Conservation (phyloP, 2,797 vertebrate species). For the Dendrocincla fuliginosa region DNA sequence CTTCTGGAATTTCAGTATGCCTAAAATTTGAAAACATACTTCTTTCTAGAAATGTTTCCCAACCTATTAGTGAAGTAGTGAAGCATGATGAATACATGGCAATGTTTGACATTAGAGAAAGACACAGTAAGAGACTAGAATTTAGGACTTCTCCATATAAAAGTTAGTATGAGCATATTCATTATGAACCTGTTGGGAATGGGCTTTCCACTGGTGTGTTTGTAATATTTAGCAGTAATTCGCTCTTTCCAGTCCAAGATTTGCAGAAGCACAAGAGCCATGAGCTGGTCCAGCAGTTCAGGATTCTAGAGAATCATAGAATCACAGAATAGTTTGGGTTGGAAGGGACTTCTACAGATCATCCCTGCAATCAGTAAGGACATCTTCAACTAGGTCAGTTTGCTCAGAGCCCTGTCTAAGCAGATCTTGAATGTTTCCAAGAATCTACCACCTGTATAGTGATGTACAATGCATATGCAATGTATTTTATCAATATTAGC, state of each 20-base stretch:
- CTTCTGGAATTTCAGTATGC: background rate
- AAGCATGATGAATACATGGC: background rate
- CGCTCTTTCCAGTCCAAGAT: background rate
- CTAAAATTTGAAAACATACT: background rate
- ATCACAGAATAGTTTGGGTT: background rate
- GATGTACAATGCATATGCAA: background rate
- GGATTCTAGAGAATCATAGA: background rate
- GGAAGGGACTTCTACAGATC: background rate
- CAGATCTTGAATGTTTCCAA: background rate
- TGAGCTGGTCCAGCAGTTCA: background rate
- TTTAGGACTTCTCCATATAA: background rate
- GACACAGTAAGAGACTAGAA: background rate
- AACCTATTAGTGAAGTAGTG: background rate
- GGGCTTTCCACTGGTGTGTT: background rate
- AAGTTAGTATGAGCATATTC: background rate
- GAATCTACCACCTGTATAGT: accelerated
- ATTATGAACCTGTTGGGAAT: background rate
- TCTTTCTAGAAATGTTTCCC: background rate
- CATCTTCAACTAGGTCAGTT: background rate
- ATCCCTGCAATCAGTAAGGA: background rate
- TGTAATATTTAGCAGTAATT: background rate
- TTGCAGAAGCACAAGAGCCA: background rate
- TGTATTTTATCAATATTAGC: background rate
- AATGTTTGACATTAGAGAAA: background rate
- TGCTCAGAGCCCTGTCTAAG: background rate